Evolutionary conservation across 2,113 vertebrate genomes (phyloP).

Genomic region (Irena cyanogastra): DNA sequence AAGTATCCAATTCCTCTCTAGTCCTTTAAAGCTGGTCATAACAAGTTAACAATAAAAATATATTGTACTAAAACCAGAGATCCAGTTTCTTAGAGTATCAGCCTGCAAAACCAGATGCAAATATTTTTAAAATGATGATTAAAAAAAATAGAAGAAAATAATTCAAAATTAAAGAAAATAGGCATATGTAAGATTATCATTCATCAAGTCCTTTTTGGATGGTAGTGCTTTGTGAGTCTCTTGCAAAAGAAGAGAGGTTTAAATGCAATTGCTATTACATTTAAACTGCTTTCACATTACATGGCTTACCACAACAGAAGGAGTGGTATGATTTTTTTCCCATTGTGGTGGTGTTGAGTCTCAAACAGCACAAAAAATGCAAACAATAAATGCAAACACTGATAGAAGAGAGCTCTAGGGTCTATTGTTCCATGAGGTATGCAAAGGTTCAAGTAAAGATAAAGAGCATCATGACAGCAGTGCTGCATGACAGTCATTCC

Average conservation of each 20-base stretch:
- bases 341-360: not conserved
- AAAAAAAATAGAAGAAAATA: not conserved
- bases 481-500: not conserved
- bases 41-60: constrained; percentile 25
- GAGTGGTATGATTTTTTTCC: not conserved
- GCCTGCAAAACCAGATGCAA: not conserved
- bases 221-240: not conserved
- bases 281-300: not conserved
- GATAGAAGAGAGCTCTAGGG: not conserved
- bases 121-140: not conserved
- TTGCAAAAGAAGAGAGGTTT: not conserved
- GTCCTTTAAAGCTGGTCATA: constrained; percentile 8
- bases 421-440: not conserved
- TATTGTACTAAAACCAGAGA: not conserved
- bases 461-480: not conserved
- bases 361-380: not conserved
- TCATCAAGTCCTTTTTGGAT: not conserved
- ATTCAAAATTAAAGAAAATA: not conserved
- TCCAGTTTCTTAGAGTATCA: not conserved
- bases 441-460: not conserved
- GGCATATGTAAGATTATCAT: not conserved
- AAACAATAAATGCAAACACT: not conserved
- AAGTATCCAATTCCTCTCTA: not conserved
- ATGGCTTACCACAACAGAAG: not conserved
- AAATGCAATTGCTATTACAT: not conserved